Percentiles rank a stretch among this genome's conserved stretches.
phyloP scores from a whole-genome alignment of 2,113 vertebrate genomes.

The Chlamydotis undulata region DNA sequence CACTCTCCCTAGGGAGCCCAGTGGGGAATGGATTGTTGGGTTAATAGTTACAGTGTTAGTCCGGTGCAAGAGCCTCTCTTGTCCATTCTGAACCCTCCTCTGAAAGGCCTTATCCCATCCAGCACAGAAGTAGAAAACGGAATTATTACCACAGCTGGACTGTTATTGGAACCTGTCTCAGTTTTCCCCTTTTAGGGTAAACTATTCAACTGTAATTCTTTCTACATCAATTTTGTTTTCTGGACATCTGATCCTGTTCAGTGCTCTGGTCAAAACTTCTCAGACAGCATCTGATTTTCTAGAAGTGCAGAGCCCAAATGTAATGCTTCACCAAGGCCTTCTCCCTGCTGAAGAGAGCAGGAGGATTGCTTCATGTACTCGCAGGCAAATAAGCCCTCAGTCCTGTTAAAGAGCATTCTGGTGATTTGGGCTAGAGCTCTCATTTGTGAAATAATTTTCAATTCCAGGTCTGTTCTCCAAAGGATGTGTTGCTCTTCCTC shows the following conservation, averaged over 20 bases:
- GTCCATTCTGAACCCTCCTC: background rate
- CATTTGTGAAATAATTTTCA: background rate
- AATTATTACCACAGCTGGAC: background rate
- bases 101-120: background rate
- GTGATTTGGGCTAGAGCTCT: background rate
- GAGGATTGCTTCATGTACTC: background rate
- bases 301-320: background rate
- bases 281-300: background rate
- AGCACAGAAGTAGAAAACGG: background rate
- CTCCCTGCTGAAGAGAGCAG: background rate
- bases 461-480: background rate
- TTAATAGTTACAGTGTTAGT: background rate
- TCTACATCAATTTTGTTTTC: background rate
- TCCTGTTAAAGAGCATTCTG: background rate
- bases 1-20: background rate
- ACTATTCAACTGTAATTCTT: background rate
- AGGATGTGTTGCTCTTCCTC: background rate
- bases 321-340: background rate
- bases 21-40: fast-evolving
- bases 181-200: background rate
- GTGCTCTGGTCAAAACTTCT: background rate
- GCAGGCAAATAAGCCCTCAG: background rate
- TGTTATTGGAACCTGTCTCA: background rate
- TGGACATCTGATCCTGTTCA: background rate
- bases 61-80: background rate